Base-by-base conservation (phyloP, 2,797 vertebrate genomes). In the Euthynnus affinis region DNA sequence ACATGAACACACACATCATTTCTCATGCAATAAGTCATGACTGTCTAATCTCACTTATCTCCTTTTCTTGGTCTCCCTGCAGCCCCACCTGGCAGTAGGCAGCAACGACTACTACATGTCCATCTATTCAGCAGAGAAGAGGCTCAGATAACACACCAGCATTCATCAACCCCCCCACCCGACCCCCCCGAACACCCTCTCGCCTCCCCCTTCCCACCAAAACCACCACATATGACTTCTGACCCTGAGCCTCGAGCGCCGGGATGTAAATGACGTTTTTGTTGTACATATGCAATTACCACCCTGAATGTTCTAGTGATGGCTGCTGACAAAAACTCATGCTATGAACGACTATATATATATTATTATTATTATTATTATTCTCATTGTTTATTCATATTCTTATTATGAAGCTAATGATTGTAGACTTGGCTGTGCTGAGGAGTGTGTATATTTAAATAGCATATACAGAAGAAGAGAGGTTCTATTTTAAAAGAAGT, bases 101-200 rank as follows among this genome's bases (percentile, higher is more conserved):
- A 99, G 98, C 95, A 99, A 99, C 0, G 98, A 99, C 94, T 99
- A 96, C 96, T 99, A 98, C 96, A 99, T 99, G 97, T 99, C 98
- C 48, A 98, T 99, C 93, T 99, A 99, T 90, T 99, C 98, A 1
- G 97, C 98, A 71, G 98, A 99, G 95, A 99, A 99, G 94, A 94
- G 97, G 65, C 94, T 96, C 90, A 98, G 98, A 97, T 99, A 99
- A 96, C 97, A 90, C 83, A 90, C 83, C 88, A 84, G 88, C 91
- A 81, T 70, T 71, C 68, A 55, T 14, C 64, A n/a, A 22, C 37
- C 44, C 40, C 25, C 17, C 17, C 3, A n/a, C n/a, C n/a, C n/a
- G n/a, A n/a, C n/a, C n/a, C n/a, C n/a, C n/a, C n/a, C n/a, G n/a
- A n/a, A n/a, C n/a, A n/a, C n/a, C n/a, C n/a, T n/a, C 34, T 13